Evolutionary conservation across 2,113 vertebrate species (phyloP), one percentile per base, ranked within the genome.

Genomic region (Cnemophilus loriae): DNA sequence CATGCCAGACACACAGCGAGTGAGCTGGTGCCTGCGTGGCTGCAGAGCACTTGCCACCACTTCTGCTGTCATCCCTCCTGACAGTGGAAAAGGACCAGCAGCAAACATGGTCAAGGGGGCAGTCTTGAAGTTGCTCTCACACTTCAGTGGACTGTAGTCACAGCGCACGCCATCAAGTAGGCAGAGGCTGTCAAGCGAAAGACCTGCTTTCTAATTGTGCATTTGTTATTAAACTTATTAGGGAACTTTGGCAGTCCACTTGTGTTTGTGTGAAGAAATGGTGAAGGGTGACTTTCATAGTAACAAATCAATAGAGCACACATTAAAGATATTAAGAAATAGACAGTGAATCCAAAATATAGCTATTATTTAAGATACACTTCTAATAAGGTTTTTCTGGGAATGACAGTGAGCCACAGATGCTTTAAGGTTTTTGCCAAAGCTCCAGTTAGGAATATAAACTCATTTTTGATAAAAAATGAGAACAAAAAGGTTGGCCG

Each of bases 111-210:
- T 21, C 42, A 30, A 5, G 19, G 33, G 42, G 16, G 73, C 18
- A 77, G 18, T 39, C 35, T 12, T 14, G 50, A 77, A 59, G 30
- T 9, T 11, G 5, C 32, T 81, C 68, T 50, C 5, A 7, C 53
- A 49, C 39, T 63, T 41, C 39, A 57, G 61, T 9, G 23, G 13
- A 39, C 50, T 32, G 19, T 13, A 87, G 81, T 41, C 53, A 75
- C 2, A 7, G 56, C 0, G 0, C 21, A 33, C 21, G 22, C 10
- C 7, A 11, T 47, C 53, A 47, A 6, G 28, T 10, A 84, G 59
- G 50, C 63, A 87, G 70, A 89, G 33, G 15, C 76, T 77, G 46
- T 50, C 71, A 77, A 84, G 71, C 22, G 59, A 65, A 93, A 79
- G 37, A 73, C 7, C 13, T 67, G n/a, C 16, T 93, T 91, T 82